phyloP scores from a whole-genome alignment of 2,888 invertebrate species.

The Cantharis nigra region DNA sequence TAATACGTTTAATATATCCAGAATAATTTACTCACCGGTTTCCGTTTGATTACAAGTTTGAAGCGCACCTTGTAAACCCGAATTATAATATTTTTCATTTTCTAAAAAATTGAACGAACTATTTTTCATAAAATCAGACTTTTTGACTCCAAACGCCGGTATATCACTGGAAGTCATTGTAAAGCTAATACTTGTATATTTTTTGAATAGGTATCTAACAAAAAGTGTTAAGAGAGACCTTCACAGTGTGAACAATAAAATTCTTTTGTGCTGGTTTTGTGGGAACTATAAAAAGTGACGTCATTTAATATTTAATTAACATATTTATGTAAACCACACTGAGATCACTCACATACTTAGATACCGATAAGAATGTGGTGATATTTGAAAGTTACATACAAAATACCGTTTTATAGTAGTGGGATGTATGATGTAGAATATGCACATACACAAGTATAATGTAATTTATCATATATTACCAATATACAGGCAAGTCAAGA shows the following conservation, averaged over 20 bases:
- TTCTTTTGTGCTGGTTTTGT: background rate
- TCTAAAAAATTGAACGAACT: conserved; percentile 43
- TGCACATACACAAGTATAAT: background rate
- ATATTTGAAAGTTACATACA: background rate
- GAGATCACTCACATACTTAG: background rate
- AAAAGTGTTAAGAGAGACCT: background rate
- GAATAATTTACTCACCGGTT: conserved; percentile 15
- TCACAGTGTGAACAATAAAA: background rate
- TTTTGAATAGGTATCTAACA: background rate
- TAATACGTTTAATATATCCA: background rate
- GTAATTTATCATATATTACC: background rate
- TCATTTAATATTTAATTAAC: conserved; percentile 28
- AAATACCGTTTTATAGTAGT: background rate
- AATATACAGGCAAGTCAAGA: background rate
- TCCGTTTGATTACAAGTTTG: conserved; percentile 3
- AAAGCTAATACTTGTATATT: background rate
- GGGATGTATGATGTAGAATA: background rate
- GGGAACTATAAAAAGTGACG: conserved; percentile 18
- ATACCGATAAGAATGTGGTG: background rate
- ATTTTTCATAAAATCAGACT: conserved; percentile 42
- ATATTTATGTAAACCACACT: conserved; percentile 10
- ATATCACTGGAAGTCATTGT: background rate
- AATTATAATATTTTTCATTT: conserved; percentile 41
- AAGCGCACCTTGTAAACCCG: conserved; percentile 11
- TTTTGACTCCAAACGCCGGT: conserved; percentile 22